phyloP scores from a whole-genome alignment of 1,140 invertebrate genomes.

The Trachelipus rathkii region DNA sequence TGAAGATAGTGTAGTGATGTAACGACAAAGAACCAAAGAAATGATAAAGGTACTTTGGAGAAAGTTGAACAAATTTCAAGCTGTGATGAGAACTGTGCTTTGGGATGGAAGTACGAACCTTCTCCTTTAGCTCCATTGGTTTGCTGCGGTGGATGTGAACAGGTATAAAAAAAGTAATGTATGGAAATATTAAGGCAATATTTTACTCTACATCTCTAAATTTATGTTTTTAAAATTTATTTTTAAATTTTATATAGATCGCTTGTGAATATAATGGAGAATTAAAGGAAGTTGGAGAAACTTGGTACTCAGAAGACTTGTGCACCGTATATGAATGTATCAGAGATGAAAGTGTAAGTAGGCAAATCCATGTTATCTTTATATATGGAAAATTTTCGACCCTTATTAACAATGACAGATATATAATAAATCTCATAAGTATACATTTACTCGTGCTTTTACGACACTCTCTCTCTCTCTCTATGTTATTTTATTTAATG shows the following conservation, averaged over 20 bases:
- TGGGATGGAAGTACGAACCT: conserved; percentile 39
- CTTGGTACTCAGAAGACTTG: conserved; percentile 43
- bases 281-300: conserved; percentile 51
- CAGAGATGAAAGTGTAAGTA: conserved; percentile 31
- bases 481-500: no score
- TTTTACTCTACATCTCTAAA: no score
- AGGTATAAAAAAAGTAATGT: conserved; percentile 17
- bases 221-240: no score
- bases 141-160: conserved; percentile 41
- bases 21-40: no score
- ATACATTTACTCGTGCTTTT: no score
- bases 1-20: no score
- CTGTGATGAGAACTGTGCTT: conserved; percentile 37
- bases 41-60: conserved; percentile 31
- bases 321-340: conserved; percentile 46
- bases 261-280: conserved; percentile 61
- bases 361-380: not conserved
- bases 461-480: no score
- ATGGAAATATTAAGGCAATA: no score
- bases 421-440: no score
- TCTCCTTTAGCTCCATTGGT: conserved; percentile 38
- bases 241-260: conserved; percentile 51
- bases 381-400: no score
- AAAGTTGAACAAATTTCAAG: conserved; percentile 41
- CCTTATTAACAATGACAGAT: no score